phyloP scores from a whole-genome alignment of 2,888 invertebrate species.

The Agapetus fuscipes region DNA sequence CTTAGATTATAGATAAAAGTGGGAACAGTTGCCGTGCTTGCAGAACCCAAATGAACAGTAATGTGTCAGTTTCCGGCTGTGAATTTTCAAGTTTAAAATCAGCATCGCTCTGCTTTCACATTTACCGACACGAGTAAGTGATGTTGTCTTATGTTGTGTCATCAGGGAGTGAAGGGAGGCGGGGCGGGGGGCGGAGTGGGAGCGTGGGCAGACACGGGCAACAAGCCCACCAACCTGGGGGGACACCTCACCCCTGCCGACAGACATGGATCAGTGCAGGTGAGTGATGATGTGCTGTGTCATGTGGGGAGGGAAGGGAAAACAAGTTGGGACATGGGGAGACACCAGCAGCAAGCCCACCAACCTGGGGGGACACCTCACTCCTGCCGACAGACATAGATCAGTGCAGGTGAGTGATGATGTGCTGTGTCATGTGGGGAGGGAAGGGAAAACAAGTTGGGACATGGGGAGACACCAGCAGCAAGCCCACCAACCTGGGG shows the following conservation, averaged over 20 bases:
- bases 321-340: conserved; percentile 70
- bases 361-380: conserved; percentile 71
- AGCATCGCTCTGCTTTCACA: too few species aligned
- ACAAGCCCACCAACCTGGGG: conserved; percentile 67
- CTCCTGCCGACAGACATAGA: conserved; percentile 92
- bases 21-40: too few species aligned
- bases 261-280: too few species aligned
- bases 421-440: too few species aligned
- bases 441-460: conserved; percentile 55
- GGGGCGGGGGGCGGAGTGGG: conserved; percentile 55
- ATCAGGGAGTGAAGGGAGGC: conserved; percentile 35
- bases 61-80: too few species aligned
- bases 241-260: conserved; percentile 89
- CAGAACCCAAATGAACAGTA: too few species aligned
- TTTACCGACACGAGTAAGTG: too few species aligned
- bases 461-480: conserved; percentile 72
- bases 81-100: too few species aligned
- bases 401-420: too few species aligned
- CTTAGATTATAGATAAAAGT: too few species aligned
- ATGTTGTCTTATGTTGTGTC: too few species aligned
- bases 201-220: conserved; percentile 72
- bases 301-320: conserved; percentile 38
- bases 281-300: too few species aligned
- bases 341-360: conserved; percentile 74
- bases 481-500: conserved; percentile 67